Evolutionary conservation across 2,888 invertebrate species (phyloP).

Genomic region (Andrena chrysosceles): DNA sequence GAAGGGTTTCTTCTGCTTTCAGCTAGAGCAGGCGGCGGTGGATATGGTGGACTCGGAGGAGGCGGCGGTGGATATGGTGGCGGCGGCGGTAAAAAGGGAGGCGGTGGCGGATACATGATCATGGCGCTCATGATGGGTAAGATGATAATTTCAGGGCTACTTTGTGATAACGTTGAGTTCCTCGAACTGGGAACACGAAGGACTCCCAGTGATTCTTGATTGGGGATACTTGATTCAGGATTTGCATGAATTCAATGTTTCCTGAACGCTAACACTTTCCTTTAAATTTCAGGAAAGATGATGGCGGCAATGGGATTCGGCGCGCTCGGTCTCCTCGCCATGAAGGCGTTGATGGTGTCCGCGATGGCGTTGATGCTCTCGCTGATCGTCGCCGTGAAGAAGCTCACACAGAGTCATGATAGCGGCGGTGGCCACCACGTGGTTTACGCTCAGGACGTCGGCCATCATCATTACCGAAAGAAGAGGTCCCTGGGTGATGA

Average conservation of each 20-base stretch:
- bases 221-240: not conserved
- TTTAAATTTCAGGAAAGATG: constrained; percentile 86
- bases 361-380: constrained; percentile 91
- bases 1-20: constrained; percentile 21
- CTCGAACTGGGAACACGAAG: no score
- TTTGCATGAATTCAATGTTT: no score
- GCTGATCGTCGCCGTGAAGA: constrained; percentile 91
- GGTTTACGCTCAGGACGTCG: constrained; percentile 87
- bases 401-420: constrained; percentile 87
- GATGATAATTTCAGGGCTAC: constrained; percentile 13
- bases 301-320: constrained; percentile 91
- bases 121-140: constrained; percentile 90
- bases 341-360: constrained; percentile 91
- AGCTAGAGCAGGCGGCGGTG: constrained; percentile 36
- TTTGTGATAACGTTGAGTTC: no score
- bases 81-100: constrained; percentile 84
- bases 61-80: constrained; percentile 86
- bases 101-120: constrained; percentile 87
- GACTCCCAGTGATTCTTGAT: no score
- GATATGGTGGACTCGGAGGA: constrained; percentile 41
- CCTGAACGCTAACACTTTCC: not conserved
- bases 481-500: constrained; percentile 81
- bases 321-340: constrained; percentile 90
- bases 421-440: constrained; percentile 87
- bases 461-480: constrained; percentile 87